Conservation (phyloP, 30 jellyfish, hydroid and myxozoan genomes). For the Sanderia malayensis region DNA sequence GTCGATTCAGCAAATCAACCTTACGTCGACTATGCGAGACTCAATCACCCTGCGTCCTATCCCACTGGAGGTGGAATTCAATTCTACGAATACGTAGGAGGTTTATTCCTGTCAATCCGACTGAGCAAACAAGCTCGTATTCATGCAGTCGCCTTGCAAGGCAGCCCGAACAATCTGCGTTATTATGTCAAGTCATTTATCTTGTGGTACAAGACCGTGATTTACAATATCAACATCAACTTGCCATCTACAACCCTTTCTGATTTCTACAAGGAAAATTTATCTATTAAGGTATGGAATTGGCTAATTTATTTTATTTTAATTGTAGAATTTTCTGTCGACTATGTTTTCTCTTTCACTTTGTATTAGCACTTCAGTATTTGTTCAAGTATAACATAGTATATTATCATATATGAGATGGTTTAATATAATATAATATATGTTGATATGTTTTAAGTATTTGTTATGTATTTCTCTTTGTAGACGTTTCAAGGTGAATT, state of each 20-base stretch:
- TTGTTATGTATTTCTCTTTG: not conserved
- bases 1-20: slow-evolving; percentile 37
- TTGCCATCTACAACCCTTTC: slow-evolving; percentile 11
- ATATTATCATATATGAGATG: no score
- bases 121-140: slow-evolving; percentile 23
- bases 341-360: no score
- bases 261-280: slow-evolving; percentile 31
- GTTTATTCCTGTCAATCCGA: slow-evolving; percentile 25
- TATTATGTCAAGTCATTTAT: slow-evolving; percentile 27
- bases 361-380: no score
- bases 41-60: slow-evolving; percentile 35
- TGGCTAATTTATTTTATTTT: no score
- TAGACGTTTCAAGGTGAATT: slow-evolving; percentile 33
- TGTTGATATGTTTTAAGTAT: no score
- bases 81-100: slow-evolving; percentile 40
- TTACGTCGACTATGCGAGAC: slow-evolving; percentile 38
- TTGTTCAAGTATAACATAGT: no score
- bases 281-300: not conserved
- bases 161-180: slow-evolving; percentile 35
- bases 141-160: slow-evolving; percentile 33
- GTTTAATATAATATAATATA: no score
- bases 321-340: no score
- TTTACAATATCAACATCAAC: not conserved
- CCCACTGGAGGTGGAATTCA: slow-evolving; percentile 15
- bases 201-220: slow-evolving; percentile 4